Evolutionary conservation across 1,140 invertebrate species (phyloP).

Genomic region (Drosophila grimshawi): DNA sequence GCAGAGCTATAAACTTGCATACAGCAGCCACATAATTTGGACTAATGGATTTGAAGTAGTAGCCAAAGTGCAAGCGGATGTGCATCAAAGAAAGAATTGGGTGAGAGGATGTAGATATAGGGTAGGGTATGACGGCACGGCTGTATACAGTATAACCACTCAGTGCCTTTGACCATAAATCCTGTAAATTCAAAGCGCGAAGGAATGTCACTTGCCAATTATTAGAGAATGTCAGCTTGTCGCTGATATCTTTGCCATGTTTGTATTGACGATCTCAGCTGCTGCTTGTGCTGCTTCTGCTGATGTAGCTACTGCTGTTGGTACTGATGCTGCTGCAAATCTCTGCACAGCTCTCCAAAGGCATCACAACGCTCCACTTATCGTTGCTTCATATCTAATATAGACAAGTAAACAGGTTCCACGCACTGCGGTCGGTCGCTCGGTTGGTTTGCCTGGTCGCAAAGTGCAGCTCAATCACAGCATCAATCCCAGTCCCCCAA

Average conservation of each 20-base stretch:
- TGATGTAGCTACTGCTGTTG: slow-evolving; percentile 15
- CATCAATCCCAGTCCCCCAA: slow-evolving; percentile 56
- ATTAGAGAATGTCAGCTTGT: slow-evolving; percentile 82
- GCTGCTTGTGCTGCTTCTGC: slow-evolving; percentile 46
- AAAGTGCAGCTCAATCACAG: slow-evolving; percentile 79
- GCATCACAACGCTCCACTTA: slow-evolving; percentile 73
- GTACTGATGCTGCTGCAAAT: slow-evolving; percentile 23
- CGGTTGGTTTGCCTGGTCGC: slow-evolving; percentile 15
- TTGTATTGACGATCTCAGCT: slow-evolving; percentile 79
- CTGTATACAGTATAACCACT: slow-evolving; percentile 24
- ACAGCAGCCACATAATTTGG: slow-evolving; percentile 61
- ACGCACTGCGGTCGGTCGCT: slow-evolving; percentile 51
- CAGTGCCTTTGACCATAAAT: slow-evolving; percentile 78
- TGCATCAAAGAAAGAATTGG: slow-evolving; percentile 37
- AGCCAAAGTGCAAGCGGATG: slow-evolving; percentile 49
- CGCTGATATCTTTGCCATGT: slow-evolving; percentile 82
- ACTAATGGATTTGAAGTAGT: slow-evolving; percentile 55
- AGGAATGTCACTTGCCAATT: slow-evolving; percentile 82
- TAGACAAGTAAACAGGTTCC: slow-evolving; percentile 80
- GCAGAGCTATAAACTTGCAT: slow-evolving; percentile 73
- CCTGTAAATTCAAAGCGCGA: slow-evolving; percentile 82
- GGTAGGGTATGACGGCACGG: not conserved
- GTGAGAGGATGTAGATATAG: slow-evolving; percentile 27
- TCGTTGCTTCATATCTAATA: slow-evolving; percentile 82
- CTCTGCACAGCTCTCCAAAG: slow-evolving; percentile 46